Evolutionary conservation across 2,888 invertebrate species (phyloP), one percentile per base, ranked within the genome.

Genomic region (Troides aeacus): DNA sequence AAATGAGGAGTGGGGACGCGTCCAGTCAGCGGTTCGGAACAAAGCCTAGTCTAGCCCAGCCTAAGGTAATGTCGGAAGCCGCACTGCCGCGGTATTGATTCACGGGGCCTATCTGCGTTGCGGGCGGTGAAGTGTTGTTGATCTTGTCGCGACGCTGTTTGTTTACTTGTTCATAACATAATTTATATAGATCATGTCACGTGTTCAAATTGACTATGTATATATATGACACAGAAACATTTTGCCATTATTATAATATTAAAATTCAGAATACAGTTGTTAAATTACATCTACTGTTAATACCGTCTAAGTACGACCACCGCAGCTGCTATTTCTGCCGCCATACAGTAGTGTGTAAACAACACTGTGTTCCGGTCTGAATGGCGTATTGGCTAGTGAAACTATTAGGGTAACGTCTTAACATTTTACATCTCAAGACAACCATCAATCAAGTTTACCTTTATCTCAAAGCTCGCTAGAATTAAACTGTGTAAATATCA

Each of bases 31-130:
- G 24, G 42, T 53, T 18, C 18, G 5, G 62, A 50, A 66, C 62
- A 66, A 66, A 66, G 68, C 68, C 59, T 8, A 50, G 57, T 60
- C 63, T 30, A 30, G 30, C 30, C 30, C 3, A 30, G 30, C 30
- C 30, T 30, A 30, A 30, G 23, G 60, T 46, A 46, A 46, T 12
- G 68, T 73, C 72, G 73, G 76, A 72, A 76, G 74, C 77, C 76
- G 75, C 79, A 78, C 72, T 79, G 78, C 72, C 79, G 80, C 76
- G 73, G 73, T 82, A 84, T 84, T 79, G 83, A 84, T 84, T 81
- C 78, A 73, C 74, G 17, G 42, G 23, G 42, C 66, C 71, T 74
- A 77, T 78, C 78, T 79, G 74, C 75, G 74, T 72, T 79, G 76
- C 76, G 75, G 73, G 71, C 61, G 65, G 65, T 74, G 69, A 67